Evolutionary conservation across 2,888 invertebrate species (phyloP).

Genomic region (Phorcus lineatus): DNA sequence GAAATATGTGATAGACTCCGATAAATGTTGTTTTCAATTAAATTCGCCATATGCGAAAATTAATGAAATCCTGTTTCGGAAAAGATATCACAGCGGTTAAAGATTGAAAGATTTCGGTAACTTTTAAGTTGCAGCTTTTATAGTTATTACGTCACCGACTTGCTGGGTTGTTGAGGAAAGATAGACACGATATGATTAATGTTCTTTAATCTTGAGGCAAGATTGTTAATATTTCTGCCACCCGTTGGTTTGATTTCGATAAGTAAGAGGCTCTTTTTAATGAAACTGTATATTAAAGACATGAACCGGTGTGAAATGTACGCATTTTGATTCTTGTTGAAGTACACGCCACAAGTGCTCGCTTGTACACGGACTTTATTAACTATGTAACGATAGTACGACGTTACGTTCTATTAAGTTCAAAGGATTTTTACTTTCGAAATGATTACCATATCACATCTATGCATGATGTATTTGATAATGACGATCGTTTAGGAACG

Average conservation of each 20-base stretch:
- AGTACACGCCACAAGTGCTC: background rate
- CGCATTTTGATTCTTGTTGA: background rate
- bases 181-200: conserved; percentile 17
- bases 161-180: background rate
- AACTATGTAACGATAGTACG: no score
- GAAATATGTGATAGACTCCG: background rate
- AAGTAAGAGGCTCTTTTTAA: background rate
- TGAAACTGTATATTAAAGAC: background rate
- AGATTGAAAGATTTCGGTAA: conserved; percentile 18
- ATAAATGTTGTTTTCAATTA: conserved; percentile 20
- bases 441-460: no score
- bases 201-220: background rate
- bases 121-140: conserved; percentile 10
- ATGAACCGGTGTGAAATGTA: background rate
- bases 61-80: conserved; percentile 10
- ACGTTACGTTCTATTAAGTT: no score
- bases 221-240: background rate
- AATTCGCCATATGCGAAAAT: conserved; percentile 13
- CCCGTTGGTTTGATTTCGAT: background rate
- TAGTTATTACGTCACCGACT: background rate
- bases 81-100: conserved; percentile 1
- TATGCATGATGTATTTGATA: no score
- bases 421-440: no score
- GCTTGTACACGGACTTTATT: no score
- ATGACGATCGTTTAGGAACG: no score